Percentiles rank a stretch among this genome's conserved stretches.
Conservation (phyloP, 1,140 invertebrate genomes). For the Drosophila ogumai region DNA sequence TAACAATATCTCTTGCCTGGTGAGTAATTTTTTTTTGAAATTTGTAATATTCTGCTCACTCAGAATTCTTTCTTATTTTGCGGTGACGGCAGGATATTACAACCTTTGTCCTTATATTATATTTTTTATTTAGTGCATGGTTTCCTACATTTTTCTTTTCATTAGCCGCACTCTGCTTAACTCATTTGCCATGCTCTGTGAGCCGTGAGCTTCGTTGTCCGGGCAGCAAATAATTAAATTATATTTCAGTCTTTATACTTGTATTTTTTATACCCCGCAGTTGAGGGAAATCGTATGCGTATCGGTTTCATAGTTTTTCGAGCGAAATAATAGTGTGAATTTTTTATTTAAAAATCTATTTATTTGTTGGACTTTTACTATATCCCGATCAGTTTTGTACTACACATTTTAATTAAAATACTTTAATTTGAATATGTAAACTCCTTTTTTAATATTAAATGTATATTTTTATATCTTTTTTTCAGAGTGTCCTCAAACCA, state of each 20-base stretch:
- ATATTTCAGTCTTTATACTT: constrained; percentile 22
- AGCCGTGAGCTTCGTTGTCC: constrained; percentile 18
- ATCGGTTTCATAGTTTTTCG: background rate
- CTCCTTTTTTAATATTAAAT: background rate
- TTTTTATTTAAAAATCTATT: background rate
- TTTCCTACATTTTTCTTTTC: constrained; percentile 40
- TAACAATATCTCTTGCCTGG: background rate
- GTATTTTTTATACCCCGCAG: constrained; percentile 8
- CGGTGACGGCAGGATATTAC: constrained; percentile 1
- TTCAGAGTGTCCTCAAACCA: background rate
- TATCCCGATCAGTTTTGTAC: no score
- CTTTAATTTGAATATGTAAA: background rate
- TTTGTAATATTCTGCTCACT: background rate
- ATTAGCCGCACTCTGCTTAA: constrained; percentile 31
- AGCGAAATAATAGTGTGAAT: background rate
- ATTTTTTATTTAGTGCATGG: constrained; percentile 3
- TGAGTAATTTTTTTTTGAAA: background rate
- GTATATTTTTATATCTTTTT: background rate
- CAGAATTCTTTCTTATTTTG: background rate
- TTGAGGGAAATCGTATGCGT: background rate
- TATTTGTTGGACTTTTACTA: background rate
- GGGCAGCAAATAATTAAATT: constrained; percentile 33
- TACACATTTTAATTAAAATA: background rate
- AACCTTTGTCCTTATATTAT: constrained; percentile 7
- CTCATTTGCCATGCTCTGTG: constrained; percentile 54